phyloP scores from a whole-genome alignment of 2,113 vertebrate species.

The Cyanistes caeruleus region DNA sequence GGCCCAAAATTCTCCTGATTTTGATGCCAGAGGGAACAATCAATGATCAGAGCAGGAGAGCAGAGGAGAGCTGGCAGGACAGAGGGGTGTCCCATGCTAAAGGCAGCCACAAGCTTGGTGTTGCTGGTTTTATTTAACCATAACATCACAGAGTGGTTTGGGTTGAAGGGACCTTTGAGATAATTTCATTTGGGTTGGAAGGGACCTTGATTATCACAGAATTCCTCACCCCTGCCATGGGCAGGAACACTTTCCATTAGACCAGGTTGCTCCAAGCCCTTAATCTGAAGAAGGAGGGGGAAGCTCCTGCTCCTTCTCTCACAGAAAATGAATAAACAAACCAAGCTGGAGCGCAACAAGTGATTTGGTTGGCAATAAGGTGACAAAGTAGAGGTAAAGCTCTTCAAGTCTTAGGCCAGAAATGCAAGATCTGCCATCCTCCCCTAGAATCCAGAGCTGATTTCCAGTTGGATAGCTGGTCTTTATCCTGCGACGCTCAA shows the following conservation, averaged over 20 bases:
- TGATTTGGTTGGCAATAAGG: neutral
- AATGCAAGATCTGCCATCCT: neutral
- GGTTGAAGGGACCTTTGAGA: neutral
- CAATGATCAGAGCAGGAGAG: neutral
- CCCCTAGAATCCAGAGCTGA: neutral
- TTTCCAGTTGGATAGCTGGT: neutral
- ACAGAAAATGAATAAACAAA: neutral
- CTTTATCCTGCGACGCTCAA: neutral
- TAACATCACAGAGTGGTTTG: neutral
- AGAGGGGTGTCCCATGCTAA: neutral
- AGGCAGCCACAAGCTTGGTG: neutral
- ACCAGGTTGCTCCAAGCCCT: neutral
- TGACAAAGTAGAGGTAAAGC: neutral
- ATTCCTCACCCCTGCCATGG: fast-evolving
- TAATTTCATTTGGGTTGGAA: neutral
- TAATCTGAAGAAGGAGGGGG: neutral
- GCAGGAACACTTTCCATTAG: neutral
- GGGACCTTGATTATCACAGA: neutral
- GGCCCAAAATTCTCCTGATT: neutral
- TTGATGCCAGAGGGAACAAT: neutral
- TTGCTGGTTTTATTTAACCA: neutral
- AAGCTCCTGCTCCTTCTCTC: neutral
- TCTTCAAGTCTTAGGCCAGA: neutral
- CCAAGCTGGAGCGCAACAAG: neutral
- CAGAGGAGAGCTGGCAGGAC: neutral